Evolutionary conservation across 2,888 invertebrate species (phyloP).

Genomic region (Eulithis testata): DNA sequence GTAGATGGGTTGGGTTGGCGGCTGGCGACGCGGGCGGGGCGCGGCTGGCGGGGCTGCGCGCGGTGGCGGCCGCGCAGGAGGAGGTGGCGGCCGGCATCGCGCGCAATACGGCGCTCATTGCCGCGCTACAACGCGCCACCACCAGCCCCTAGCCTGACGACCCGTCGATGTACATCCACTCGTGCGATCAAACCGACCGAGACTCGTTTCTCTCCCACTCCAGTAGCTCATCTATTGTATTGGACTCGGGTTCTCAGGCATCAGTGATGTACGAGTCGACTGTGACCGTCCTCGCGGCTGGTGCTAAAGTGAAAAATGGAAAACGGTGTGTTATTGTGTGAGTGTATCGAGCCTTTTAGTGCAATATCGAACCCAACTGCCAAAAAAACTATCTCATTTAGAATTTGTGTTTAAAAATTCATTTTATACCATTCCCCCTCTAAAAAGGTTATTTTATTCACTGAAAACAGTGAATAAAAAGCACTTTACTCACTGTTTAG

Average conservation of each 20-base stretch:
- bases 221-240: conserved; percentile 3
- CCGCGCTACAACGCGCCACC: conserved; percentile 41
- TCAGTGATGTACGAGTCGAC: conserved; percentile 44
- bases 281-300: conserved; percentile 18
- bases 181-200: neutral
- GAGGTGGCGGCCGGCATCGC: conserved; percentile 55
- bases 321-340: conserved; percentile 19
- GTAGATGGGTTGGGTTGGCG: conserved; percentile 15
- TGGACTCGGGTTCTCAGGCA: conserved; percentile 25
- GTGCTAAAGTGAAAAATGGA: neutral
- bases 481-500: no score
- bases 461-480: no score
- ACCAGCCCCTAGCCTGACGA: conserved; percentile 42
- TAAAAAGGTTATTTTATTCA: no score
- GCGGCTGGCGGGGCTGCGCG: conserved; percentile 59
- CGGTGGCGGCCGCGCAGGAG: conserved; percentile 63
- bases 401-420: no score
- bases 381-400: neutral
- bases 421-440: no score
- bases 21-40: conserved; percentile 39
- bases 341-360: neutral
- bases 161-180: neutral
- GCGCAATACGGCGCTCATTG: conserved; percentile 57
- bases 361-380: neutral
- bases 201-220: conserved; percentile 21